Evolutionary conservation across 2,797 vertebrate species (phyloP), one percentile per base, ranked within the genome.

Genomic region (Limnodromus scolopaceus): DNA sequence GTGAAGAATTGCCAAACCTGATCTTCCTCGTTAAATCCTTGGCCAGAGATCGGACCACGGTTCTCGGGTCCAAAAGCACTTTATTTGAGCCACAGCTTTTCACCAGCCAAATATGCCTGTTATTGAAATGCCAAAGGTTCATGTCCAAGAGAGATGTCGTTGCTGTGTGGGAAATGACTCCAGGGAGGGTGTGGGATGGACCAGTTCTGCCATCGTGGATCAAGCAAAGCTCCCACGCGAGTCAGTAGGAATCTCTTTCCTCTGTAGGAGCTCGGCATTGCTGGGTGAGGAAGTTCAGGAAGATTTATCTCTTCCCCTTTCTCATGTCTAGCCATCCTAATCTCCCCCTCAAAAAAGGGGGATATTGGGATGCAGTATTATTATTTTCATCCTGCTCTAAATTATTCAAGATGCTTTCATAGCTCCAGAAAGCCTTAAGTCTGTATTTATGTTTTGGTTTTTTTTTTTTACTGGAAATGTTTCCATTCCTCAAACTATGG

Each of bases 1-100:
- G 20, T 45, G 78, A 68, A 34, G 65, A 28, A 9, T 68, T 88
- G 66, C 83, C 80, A 88, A 4, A 58, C 66, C 61, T 66, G 38
- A 88, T 86, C 76, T 72, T 93, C 74, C 88, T 79, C 83, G 43
- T 69, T 84, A 87, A 93, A 66, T 32, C 80, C 51, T 49, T 51
- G 77, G 58, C 46, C 16, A 36, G 69, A 58, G 61, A 20, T 9
- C 1, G 9, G 54, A 34, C 43, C 13, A 3, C 2, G 36, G 49
- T 36, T 75, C 58, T 64, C 1, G 0, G 53, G 34, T 43, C 70
- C 70, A 72, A 22, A 46, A 36, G 6, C 8, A 11, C 41, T 76
- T 89, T 16, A 23, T 75, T 68, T 74, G 49, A 65, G 79, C 48
- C 49, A 11, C 34, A 57, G 85, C 38, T 80, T 81, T 53, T 34